Evolutionary conservation across 2,113 vertebrate species (phyloP), one percentile per base, ranked within the genome.

Genomic region (Protobothrops flavoviridis): DNA sequence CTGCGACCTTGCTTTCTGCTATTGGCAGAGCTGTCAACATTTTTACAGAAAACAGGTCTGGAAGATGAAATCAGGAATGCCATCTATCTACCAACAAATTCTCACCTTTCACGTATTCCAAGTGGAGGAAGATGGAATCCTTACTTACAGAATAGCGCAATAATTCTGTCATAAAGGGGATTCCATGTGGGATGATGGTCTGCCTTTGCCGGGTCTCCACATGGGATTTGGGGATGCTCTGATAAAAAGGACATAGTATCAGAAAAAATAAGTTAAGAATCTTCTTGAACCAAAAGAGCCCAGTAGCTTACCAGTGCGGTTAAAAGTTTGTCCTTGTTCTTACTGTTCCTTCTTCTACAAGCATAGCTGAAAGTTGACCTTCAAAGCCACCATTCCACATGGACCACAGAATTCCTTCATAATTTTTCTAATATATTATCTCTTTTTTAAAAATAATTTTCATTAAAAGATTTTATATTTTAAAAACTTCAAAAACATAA

Each of bases 121-220:
- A 97, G 95, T 99, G 99, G 90, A 99, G 97, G 95, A 99, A 99
- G 96, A 99, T 98, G 1, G 98, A 98, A 92, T 99, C 99, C 94
- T 99, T 99, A 0, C 98, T 99, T 96, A 99, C 97, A 0, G 98
- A 99, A 95, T 99, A 99, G 93, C 98, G 97, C 87, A 99, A 96
- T 95, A 99, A 96, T 97, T 98, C 98, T 0, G 99, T 98, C 99
- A 99, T 99, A 96, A 98, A 99, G 21, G 99, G 99, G 17, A 99
- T 98, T 0, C 98, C 98, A 59, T 99, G 99, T 3, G 99, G 99
- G 96, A 99, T 99, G 97, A 99, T 98, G 52, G 99, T 99, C 87
- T 98, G 97, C 64, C 98, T 97, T 57, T 98, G 98, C 74, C 97
- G 98, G 93, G 97, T 98, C 57, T 98, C 98, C 95, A 97, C 91